A percentile compares a stretch with the other conserved stretches of the same genome.
Conservation (phyloP, 2,113 vertebrate genomes). For the Ranitomeya imitator region DNA sequence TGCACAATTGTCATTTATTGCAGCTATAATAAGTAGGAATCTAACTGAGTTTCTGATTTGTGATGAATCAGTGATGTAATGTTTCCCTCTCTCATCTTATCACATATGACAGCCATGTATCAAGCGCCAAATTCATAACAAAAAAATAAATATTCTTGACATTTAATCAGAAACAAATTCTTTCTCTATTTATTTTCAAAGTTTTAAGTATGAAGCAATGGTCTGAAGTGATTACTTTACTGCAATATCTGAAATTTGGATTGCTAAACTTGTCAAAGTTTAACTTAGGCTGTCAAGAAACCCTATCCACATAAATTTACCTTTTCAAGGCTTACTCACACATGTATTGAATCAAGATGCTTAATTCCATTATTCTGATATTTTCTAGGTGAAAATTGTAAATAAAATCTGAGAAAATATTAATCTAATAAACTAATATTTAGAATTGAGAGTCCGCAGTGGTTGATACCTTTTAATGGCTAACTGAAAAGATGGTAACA, state of each 20-base stretch:
- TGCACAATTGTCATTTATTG: not conserved
- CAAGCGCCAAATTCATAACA: constrained; percentile 28
- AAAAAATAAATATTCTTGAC: constrained; percentile 40
- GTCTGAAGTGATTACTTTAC: constrained; percentile 36
- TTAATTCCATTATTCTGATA: not conserved
- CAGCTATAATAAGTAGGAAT: not conserved
- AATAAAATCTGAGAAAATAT: not conserved
- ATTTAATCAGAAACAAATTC: constrained; percentile 40
- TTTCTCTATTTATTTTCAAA: constrained; percentile 52
- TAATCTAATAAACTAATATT: not conserved
- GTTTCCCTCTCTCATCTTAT: constrained; percentile 23
- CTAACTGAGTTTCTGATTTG: not conserved
- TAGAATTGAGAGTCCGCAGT: no score
- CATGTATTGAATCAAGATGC: not conserved
- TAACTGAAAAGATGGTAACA: no score
- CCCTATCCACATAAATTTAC: not conserved
- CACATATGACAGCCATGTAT: not conserved
- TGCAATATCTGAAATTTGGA: constrained; percentile 32
- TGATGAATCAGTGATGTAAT: constrained; percentile 15
- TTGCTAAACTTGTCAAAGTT: constrained; percentile 35
- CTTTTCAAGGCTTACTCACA: not conserved
- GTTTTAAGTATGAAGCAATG: constrained; percentile 2
- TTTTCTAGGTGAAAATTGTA: not conserved
- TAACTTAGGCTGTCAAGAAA: not conserved
- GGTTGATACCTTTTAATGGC: no score